These are phyloP conservation scores for Sycobia sp. DNA, from an alignment of 1,140 invertebrate species.

Conservation along the genomic window DNA sequence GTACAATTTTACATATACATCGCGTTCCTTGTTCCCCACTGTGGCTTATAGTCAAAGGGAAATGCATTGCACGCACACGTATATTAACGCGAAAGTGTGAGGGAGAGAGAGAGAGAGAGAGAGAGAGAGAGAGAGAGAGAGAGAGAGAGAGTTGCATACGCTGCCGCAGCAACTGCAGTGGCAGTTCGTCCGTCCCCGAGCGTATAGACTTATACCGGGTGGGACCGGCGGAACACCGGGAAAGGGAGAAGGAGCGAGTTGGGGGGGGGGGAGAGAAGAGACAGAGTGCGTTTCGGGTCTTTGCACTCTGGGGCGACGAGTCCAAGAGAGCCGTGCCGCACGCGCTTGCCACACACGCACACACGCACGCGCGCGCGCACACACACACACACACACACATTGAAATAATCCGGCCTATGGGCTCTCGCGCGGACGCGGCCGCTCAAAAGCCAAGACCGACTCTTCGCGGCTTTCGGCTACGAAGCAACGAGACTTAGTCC, in stretches of 20 bases:
- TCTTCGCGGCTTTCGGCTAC: too few species aligned
- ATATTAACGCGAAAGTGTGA: too few species aligned
- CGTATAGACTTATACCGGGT: slow-evolving; percentile 14
- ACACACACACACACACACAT: too few species aligned
- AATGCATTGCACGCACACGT: slow-evolving; percentile 30
- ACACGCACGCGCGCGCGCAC: too few species aligned
- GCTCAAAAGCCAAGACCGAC: too few species aligned
- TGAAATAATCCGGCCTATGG: slow-evolving; percentile 12
- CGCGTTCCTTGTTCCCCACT: too few species aligned
- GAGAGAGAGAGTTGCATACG: too few species aligned
- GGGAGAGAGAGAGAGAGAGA: too few species aligned
- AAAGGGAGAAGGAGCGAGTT: background rate
- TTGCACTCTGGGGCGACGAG: slow-evolving; percentile 16
- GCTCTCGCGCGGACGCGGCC: too few species aligned
- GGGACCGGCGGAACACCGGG: background rate
- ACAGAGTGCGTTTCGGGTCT: slow-evolving; percentile 21
- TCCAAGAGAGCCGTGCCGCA: background rate
- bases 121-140: slow-evolving; percentile 2
- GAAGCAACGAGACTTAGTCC: too few species aligned
- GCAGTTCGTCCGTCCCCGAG: slow-evolving; percentile 9
- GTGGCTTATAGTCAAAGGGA: slow-evolving; percentile 52
- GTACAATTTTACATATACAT: too few species aligned
- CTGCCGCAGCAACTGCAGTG: background rate
- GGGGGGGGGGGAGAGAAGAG: background rate
- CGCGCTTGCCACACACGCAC: too few species aligned